Evolutionary conservation across 2,888 invertebrate genomes (phyloP).

Genomic region (Philopedon plagiatum): DNA sequence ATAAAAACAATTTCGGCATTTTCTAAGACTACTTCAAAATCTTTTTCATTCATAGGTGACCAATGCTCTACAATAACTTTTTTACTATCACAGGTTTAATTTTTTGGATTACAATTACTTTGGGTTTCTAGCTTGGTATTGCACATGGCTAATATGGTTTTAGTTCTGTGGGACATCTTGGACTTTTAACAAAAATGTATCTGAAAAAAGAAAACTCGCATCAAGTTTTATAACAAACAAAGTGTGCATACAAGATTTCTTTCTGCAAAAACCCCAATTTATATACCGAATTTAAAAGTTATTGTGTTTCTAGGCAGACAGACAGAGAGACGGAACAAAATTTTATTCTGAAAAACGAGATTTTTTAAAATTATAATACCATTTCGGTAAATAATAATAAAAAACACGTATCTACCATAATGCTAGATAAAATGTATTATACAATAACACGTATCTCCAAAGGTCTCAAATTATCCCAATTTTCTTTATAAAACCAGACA

Average conservation of each 20-base stretch:
- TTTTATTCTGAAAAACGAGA: not conserved
- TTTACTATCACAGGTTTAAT: not conserved
- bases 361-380: not conserved
- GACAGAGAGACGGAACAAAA: not conserved
- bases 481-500: not conserved
- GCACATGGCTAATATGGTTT: not conserved
- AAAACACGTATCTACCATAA: not conserved
- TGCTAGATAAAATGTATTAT: not conserved
- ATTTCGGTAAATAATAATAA: not conserved
- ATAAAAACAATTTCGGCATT: not conserved
- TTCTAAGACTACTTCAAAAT: not conserved
- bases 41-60: not conserved
- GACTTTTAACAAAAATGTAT: not conserved
- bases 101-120: not conserved
- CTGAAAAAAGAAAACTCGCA: not conserved
- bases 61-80: not conserved
- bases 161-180: not conserved
- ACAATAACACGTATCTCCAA: not conserved
- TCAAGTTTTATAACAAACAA: not conserved
- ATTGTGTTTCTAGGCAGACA: not conserved
- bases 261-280: not conserved
- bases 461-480: not conserved
- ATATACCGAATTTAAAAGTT: not conserved
- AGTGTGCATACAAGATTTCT: not conserved
- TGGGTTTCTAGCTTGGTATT: not conserved